Conservation (phyloP, 2,888 invertebrate species). For the Ormyrus thymus region DNA sequence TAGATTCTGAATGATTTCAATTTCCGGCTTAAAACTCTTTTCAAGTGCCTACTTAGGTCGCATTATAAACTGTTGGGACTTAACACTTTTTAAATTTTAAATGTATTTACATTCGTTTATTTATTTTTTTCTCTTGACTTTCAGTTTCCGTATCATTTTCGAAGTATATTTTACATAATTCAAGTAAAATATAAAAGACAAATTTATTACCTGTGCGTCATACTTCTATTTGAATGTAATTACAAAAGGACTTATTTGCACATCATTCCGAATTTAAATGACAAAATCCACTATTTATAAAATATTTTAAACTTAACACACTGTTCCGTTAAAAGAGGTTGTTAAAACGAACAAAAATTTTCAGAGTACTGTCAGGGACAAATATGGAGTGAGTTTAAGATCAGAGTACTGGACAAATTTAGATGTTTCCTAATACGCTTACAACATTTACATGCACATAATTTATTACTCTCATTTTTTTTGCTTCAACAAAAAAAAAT, state of each 20-base stretch:
- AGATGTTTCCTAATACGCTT: constrained; percentile 47
- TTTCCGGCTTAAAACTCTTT: constrained; percentile 9
- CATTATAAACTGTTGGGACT: background rate
- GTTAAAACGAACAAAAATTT: constrained; percentile 42
- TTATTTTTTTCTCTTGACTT: too few species aligned
- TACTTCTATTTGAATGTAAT: too few species aligned
- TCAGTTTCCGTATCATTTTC: too few species aligned
- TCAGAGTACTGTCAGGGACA: constrained; percentile 53
- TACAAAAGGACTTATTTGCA: too few species aligned
- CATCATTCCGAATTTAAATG: constrained; percentile 18
- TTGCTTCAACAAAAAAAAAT: too few species aligned
- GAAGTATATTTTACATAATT: too few species aligned
- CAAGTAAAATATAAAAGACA: too few species aligned
- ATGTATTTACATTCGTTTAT: too few species aligned
- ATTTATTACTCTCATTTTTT: constrained; percentile 1
- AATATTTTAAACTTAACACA: background rate
- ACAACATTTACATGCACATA: constrained; percentile 2
- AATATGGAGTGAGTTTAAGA: constrained; percentile 50
- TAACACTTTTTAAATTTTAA: background rate
- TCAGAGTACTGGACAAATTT: constrained; percentile 42
- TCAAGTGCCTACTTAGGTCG: background rate
- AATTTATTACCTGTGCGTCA: too few species aligned
- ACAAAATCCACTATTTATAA: background rate
- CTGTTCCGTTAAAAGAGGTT: background rate
- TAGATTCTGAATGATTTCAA: constrained; percentile 34